Evolutionary conservation across 2,888 invertebrate species (phyloP), one percentile per base, ranked within the genome.

Genomic region (Scrobipalpa costella): DNA sequence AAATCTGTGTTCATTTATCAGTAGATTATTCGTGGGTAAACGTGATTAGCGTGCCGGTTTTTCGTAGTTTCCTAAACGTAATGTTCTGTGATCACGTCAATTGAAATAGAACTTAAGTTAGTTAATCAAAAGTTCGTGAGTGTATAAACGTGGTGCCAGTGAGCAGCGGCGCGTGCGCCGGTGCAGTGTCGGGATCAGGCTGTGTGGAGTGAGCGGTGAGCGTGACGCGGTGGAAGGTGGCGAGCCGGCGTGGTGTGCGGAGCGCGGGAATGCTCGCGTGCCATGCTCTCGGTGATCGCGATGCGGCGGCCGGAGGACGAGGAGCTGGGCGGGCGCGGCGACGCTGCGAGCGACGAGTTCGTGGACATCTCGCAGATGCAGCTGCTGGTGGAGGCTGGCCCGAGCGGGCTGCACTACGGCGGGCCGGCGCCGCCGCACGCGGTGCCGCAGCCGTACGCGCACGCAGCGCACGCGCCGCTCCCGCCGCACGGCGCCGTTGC

Each of bases 331-430:
- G 85, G 86, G 71, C 88, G 88, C 81, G 88, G 82, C 85, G 88
- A 86, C 77, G 85, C n/a, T 27, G 55, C 33, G 55, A 21, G 85
- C 84, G 95, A 95, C 88, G 96, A 96, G 89, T 96, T 95, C 88
- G 96, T 96, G 83, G 96, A 96, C 88, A 96, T 96, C 76, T 93
- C 96, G 64, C 96, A 96, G 83, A 96, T 96, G 83, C 95, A 95
- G 78, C 94, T 95, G 83, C 87, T 95, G 74, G 92, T 95, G 73
- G 92, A 95, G 83, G 88, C 90, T 79, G 90, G 89, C 83, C 92
- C 80, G 81, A 92, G 81, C 85, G 92, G 82, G 74, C 85, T 80
- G 86, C 91, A 81, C 83, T 86, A 89, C 79, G 88, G 85, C 66
- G 90, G 90, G 67, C 90, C 90, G 65, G 83, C 85, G 75, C 87